phyloP scores from a whole-genome alignment of 2,113 vertebrate genomes.

The Mobula hypostoma region DNA sequence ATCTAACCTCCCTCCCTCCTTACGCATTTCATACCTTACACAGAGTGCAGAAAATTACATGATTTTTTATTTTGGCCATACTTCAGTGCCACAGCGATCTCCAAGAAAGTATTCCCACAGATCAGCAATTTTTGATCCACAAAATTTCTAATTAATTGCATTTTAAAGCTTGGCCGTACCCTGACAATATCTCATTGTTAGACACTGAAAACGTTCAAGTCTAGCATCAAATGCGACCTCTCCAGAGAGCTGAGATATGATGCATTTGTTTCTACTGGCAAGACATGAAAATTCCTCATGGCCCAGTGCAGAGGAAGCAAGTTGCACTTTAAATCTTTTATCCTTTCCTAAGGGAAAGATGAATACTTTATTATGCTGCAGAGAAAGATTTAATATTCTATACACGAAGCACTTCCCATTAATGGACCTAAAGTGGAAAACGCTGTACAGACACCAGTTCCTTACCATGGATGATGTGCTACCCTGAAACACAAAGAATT shows the following conservation, averaged over 20 bases:
- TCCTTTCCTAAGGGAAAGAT: constrained; percentile 13
- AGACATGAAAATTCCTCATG: neutral
- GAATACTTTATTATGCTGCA: constrained; percentile 14
- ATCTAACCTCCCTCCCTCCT: no score
- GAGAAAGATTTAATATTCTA: constrained; percentile 32
- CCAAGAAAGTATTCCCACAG: neutral
- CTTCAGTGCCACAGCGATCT: neutral
- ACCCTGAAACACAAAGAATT: neutral
- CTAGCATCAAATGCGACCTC: constrained; percentile 6
- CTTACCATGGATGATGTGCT: neutral
- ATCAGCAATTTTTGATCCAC: constrained; percentile 5
- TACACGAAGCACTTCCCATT: constrained; percentile 6
- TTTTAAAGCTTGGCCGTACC: neutral
- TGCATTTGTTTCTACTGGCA: constrained; percentile 23
- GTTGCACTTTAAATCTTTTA: constrained; percentile 7
- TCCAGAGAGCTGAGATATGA: neutral
- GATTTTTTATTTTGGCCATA: neutral
- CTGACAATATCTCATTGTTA: constrained; percentile 35
- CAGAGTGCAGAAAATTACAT: neutral
- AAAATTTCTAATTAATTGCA: constrained; percentile 17
- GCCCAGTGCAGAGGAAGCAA: constrained; percentile 13
- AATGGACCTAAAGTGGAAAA: constrained; percentile 17
- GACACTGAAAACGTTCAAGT: constrained; percentile 7
- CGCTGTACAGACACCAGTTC: neutral
- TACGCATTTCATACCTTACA: neutral